Evolutionary conservation across 2,888 invertebrate species (phyloP), one percentile per base, ranked within the genome.

Genomic region (Chrysina gloriosa): DNA sequence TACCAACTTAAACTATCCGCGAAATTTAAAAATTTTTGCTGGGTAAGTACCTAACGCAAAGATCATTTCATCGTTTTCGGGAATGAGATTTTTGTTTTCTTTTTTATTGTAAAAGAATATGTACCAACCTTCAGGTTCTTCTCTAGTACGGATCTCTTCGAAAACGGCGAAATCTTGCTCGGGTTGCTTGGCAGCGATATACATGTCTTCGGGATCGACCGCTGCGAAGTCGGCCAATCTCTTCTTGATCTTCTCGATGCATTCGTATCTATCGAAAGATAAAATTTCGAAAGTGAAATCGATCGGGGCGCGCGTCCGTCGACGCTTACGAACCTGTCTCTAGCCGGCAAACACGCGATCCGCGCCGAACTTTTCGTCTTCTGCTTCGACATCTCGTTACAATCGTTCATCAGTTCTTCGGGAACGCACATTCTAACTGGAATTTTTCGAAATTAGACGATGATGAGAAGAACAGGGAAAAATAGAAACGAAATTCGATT

Each of bases 161-260:
- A 92, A 88, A 3, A 94, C 86, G 0, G 90, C 89, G 78, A 91
- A 92, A 81, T 93, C 90, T 80, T 92, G 88, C 79, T 92, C 88
- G 19, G 88, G 88, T 61, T 89, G 85, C 73, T 90, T 90, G 45
- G 89, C 87, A 0, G 93, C 94, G 45, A 95, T 88, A 80, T 94
- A 95, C 89, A 95, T 93, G 77, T 95, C 94, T 77, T 95, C 95
- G 2, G 96, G 94, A 78, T 95, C 95, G 1, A 92, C 90, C 4
- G 91, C 90, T 23, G 92, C 89, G 65, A 95, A 87, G 80, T 96
- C 96, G 0, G 95, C 95, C 77, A 90, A 88, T 21, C 91, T 88
- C 73, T 89, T 86, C 71, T 92, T 90, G 5, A 96, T 90, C 80
- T 89, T 88, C 69, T 88, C 86, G 76, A 95, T 86, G 77, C 96